Percentiles rank a stretch among this genome's conserved stretches.
Evolutionary conservation across 2,888 invertebrate species (phyloP).

Genomic region (Lottia gigantea): DNA sequence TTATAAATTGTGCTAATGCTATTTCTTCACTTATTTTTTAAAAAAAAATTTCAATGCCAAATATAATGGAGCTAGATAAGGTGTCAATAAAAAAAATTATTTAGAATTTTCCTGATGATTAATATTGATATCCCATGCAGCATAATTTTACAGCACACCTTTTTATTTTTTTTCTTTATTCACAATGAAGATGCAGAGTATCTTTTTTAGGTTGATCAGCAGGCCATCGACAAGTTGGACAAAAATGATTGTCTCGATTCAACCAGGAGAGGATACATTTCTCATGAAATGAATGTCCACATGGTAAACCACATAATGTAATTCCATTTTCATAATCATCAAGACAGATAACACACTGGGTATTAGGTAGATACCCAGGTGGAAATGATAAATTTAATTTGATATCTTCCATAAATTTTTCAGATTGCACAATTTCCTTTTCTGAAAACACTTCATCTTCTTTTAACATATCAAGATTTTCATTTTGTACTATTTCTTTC

Average conservation of each 20-base stretch:
- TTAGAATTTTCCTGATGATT: no score
- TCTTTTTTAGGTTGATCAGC: conserved; percentile 66
- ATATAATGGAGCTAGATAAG: no score
- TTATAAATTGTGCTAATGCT: no score
- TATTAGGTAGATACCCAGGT: conserved; percentile 62
- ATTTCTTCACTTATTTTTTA: no score
- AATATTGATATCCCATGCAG: neutral
- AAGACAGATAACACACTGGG: conserved; percentile 72
- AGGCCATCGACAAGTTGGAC: conserved; percentile 73
- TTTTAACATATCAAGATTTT: neutral
- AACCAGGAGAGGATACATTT: conserved; percentile 72
- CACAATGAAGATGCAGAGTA: conserved; percentile 28
- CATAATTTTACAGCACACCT: neutral
- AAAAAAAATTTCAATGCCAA: no score
- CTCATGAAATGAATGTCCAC: conserved; percentile 72
- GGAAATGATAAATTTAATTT: conserved; percentile 38
- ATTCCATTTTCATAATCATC: conserved; percentile 67
- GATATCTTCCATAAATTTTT: neutral
- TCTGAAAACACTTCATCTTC: neutral
- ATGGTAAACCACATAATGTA: conserved; percentile 71
- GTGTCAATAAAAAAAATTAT: no score
- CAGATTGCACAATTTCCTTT: conserved; percentile 1
- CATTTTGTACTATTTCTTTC: conserved; percentile 2
- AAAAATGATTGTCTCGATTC: conserved; percentile 71
- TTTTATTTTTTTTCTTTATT: conserved; percentile 16